phyloP scores from a whole-genome alignment of 2,888 invertebrate species.

The Acanthosoma haemorrhoidale region DNA sequence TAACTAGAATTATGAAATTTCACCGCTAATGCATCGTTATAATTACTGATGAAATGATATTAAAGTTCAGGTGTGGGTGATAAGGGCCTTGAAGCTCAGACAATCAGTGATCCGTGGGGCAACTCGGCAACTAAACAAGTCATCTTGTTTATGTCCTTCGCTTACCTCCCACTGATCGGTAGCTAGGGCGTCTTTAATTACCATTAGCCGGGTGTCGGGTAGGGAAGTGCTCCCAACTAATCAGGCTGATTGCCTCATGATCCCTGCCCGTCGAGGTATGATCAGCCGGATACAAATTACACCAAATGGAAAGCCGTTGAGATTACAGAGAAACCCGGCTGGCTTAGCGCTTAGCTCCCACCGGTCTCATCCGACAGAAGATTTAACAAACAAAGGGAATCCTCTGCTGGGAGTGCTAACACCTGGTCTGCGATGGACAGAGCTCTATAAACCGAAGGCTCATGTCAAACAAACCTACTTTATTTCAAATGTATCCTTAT shows the following conservation, averaged over 20 bases:
- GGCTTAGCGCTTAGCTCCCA: neutral
- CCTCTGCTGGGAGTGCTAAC: neutral
- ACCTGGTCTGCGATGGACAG: neutral
- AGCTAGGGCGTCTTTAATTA: constrained; percentile 1
- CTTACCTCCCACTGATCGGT: neutral
- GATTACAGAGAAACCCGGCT: neutral
- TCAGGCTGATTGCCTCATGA: neutral
- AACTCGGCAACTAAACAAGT: too few relatives aligned
- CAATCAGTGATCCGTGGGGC: too few relatives aligned
- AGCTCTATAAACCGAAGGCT: neutral
- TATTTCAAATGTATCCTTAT: too few relatives aligned
- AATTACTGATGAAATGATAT: too few relatives aligned
- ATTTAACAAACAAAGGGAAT: constrained; percentile 13
- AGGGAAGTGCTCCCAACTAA: neutral
- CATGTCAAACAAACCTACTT: neutral
- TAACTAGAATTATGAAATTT: too few relatives aligned
- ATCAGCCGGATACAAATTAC: constrained; percentile 12
- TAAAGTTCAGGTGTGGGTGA: too few relatives aligned
- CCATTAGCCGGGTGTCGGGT: neutral
- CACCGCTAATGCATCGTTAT: too few relatives aligned
- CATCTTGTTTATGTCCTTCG: too few relatives aligned
- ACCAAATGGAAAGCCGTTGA: constrained; percentile 10
- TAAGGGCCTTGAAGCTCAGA: too few relatives aligned
- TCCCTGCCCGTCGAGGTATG: neutral
- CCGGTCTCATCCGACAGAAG: constrained; percentile 12